Percentiles rank a stretch among this genome's conserved stretches.
These are phyloP conservation scores for Pipistrellus pygmaeus DNA, from an alignment of 2,797 vertebrate genomes.

Conservation along the genomic window DNA sequence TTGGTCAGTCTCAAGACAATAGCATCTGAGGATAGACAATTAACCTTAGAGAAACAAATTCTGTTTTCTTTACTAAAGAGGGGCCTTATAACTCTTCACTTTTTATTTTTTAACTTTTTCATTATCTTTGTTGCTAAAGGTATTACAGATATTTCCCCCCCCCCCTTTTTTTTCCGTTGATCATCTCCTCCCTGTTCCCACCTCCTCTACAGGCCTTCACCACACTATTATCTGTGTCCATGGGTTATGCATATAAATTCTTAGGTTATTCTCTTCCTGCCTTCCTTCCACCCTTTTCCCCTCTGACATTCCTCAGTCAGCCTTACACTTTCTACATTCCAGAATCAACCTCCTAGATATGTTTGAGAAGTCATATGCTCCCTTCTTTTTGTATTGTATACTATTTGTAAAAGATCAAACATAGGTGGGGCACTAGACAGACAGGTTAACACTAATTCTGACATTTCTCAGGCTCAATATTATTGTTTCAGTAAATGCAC, in stretches of 20 bases:
- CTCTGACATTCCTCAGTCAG: no score
- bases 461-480: neutral
- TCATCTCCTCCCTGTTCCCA: no score
- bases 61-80: neutral
- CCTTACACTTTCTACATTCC: neutral
- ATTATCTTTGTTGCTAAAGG: no score
- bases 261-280: no score
- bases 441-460: conserved; percentile 17
- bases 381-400: neutral
- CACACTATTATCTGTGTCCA: no score
- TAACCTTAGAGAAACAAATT: neutral
- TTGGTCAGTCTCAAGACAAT: neutral
- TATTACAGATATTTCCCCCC: no score
- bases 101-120: neutral
- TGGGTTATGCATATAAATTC: no score
- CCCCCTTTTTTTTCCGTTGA: no score
- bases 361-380: neutral
- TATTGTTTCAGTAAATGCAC: conserved; percentile 12
- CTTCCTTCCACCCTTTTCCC: no score
- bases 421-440: neutral
- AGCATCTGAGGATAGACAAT: neutral
- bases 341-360: neutral
- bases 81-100: rapidly evolving
- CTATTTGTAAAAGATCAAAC: neutral
- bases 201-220: no score